Percentiles rank a stretch among this genome's conserved stretches.
Conservation (phyloP, 2,113 vertebrate species). For the Istiophorus platypterus region DNA sequence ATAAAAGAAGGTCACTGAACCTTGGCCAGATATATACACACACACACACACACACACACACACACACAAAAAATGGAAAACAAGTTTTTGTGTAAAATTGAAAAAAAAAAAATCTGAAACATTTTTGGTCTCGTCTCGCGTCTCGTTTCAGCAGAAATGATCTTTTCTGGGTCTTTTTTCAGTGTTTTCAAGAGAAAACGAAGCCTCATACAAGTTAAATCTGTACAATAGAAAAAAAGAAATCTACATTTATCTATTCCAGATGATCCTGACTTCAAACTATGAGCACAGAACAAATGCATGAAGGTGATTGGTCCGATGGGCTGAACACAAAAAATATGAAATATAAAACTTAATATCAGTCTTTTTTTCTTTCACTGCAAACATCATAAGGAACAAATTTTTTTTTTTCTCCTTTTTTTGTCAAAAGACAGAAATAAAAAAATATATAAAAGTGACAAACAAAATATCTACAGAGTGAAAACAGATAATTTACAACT, state of each 20-base stretch:
- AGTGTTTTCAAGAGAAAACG: not conserved
- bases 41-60: too few relatives aligned
- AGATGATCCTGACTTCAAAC: not conserved
- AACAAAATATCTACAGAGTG: slow-evolving; percentile 49
- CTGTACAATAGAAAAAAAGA: slow-evolving; percentile 26
- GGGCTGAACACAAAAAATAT: not conserved
- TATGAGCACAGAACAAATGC: not conserved
- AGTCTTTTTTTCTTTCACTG: not conserved
- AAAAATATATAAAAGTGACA: slow-evolving; percentile 44
- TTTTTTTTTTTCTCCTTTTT: slow-evolving; percentile 17
- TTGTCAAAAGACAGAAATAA: slow-evolving; percentile 35
- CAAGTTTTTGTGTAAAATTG: too few relatives aligned
- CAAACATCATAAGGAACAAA: not conserved
- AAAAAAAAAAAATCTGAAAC: not conserved
- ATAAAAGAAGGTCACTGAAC: too few relatives aligned
- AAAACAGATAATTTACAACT: slow-evolving; percentile 58
- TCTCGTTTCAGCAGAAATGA: too few relatives aligned
- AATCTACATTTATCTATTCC: too few relatives aligned
- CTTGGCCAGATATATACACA: too few relatives aligned
- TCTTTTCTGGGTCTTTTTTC: not conserved
- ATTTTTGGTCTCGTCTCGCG: not conserved
- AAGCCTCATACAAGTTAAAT: not conserved
- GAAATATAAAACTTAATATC: not conserved
- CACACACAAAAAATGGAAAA: too few relatives aligned
- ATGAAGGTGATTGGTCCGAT: slow-evolving; percentile 17